A percentile compares a stretch with the other conserved stretches of the same genome.
Evolutionary conservation across 2,113 vertebrate genomes (phyloP).

Genomic region (Maccullochella peelii): DNA sequence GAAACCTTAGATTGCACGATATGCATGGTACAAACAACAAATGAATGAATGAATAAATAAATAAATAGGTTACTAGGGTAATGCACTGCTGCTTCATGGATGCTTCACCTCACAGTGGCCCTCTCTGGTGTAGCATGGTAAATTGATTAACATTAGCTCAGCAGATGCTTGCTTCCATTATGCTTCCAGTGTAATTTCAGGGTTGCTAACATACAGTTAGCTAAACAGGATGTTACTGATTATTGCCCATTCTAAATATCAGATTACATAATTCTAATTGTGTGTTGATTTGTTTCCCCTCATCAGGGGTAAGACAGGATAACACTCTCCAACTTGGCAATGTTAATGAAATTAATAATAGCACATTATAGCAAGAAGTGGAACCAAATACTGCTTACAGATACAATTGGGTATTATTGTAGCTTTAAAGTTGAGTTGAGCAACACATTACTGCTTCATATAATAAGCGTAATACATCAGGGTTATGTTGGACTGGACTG

Average conservation of each 20-base stretch:
- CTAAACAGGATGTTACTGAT: slow-evolving; percentile 27
- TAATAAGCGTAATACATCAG: background rate
- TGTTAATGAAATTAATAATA: background rate
- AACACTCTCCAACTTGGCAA: background rate
- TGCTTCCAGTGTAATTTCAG: slow-evolving; percentile 24
- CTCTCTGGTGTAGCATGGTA: slow-evolving; percentile 6
- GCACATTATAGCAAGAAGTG: background rate
- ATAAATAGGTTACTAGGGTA: background rate
- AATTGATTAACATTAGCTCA: slow-evolving; percentile 29
- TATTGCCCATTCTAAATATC: background rate
- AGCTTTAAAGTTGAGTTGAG: background rate
- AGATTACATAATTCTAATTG: background rate
- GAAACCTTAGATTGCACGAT: background rate
- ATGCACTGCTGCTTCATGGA: background rate
- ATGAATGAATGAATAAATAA: background rate
- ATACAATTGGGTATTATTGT: background rate
- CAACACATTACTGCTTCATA: background rate
- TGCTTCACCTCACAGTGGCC: background rate
- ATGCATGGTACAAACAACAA: background rate
- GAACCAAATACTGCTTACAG: background rate
- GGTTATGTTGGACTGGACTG: background rate
- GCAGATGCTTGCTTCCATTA: slow-evolving; percentile 44
- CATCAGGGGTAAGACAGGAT: background rate
- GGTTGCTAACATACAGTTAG: slow-evolving; percentile 2
- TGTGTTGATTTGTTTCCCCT: background rate